phyloP scores from a whole-genome alignment of 2,888 invertebrate species.

The Cryptus armator region DNA sequence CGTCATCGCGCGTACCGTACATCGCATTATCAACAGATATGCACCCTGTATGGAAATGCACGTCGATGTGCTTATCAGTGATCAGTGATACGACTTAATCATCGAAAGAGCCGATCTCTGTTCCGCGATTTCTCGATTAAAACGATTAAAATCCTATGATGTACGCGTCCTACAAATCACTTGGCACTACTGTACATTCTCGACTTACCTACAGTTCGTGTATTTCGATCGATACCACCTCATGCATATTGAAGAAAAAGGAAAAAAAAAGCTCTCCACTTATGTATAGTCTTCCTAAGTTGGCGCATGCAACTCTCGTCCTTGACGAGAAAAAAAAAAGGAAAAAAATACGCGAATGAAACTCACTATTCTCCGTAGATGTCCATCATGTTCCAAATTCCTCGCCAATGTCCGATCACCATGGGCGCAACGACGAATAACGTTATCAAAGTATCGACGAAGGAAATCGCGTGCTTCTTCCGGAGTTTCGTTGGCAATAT shows the following conservation, averaged over 20 bases:
- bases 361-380: slow-evolving; percentile 78
- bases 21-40: neutral
- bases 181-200: neutral
- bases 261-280: neutral
- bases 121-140: slow-evolving; percentile 52
- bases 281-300: neutral
- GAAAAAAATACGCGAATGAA: neutral
- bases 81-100: slow-evolving; percentile 64
- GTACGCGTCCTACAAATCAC: slow-evolving; percentile 62
- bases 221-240: slow-evolving; percentile 67
- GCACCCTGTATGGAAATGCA: slow-evolving; percentile 14
- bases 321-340: neutral
- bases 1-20: neutral
- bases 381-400: slow-evolving; percentile 86
- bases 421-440: slow-evolving; percentile 85
- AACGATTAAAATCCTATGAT: slow-evolving; percentile 15
- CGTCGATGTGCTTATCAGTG: neutral
- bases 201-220: slow-evolving; percentile 23
- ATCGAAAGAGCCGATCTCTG: slow-evolving; percentile 64
- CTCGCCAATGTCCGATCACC: slow-evolving; percentile 87
- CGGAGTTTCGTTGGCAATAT: slow-evolving; percentile 49
- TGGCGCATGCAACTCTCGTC: neutral
- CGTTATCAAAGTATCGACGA: slow-evolving; percentile 85
- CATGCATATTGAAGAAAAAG: slow-evolving; percentile 27
- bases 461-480: slow-evolving; percentile 76